Base-by-base conservation (phyloP, 2,888 invertebrate genomes). In the Ferdinandea cuprea region DNA sequence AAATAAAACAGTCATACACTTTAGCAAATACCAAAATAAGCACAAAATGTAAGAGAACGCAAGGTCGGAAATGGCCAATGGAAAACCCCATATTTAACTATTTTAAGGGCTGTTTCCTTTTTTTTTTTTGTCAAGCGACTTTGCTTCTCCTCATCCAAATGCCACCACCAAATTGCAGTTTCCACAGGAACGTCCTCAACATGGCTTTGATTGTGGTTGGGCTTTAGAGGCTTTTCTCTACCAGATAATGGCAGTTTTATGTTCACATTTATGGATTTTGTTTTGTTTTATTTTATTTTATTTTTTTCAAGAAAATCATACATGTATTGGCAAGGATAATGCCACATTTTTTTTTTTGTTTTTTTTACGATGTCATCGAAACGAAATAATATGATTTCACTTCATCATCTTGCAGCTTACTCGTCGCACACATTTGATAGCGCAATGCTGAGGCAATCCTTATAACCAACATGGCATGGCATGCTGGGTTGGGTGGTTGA, bases 321-420 rank as follows among this genome's bases (percentile, higher is more conserved):
- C 40, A 52, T 52, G 19, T 66, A 66, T 66, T 52, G 52, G 40
- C 19, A 21, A 30, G 52, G 52, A 66, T 52, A 52, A 40, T 52
- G 44, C 15, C 17, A 44, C 44, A 25, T 15, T 21, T 52, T 42
- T 66, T 46, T 54, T 69, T 61, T 25, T 56, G 56, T 77, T 48
- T 56, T 69, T 77, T 77, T 69, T 56, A 77, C 77, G 76, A 76
- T 69, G 52, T 76, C 68, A 69, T 68, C 76, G 61, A 32, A 69
- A 54, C 68, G 44, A 40, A 61, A 59, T 59, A 68, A 66, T 68
- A 76, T 59, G 58, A 37, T 37, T 30, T 73, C 15, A n/a, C 25
- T 52, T 5, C 28, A 5, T 19, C 30, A n/a, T 25, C 52, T 7
- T 28, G 35, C 21, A 9, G n/a, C 13, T 9, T 37, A 19, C 13